A percentile compares a stretch with the other conserved stretches of the same genome.
Conservation (phyloP, 2,888 invertebrate genomes). For the Drosophila subquinaria region DNA sequence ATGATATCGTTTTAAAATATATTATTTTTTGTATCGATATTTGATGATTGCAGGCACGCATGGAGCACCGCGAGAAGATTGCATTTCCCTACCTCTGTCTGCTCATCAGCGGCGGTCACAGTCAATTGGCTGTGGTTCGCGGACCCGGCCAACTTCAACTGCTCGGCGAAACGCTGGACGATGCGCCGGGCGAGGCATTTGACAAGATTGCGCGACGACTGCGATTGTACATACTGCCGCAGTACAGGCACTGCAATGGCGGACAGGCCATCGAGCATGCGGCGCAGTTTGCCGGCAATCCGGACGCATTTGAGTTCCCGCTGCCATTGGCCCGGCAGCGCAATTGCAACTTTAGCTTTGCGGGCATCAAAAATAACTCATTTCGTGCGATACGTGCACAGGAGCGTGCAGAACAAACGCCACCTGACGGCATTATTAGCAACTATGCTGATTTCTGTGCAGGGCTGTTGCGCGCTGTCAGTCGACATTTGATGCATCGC, state of each 20-base stretch:
- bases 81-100: constrained; percentile 95
- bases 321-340: constrained; percentile 88
- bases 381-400: constrained; percentile 87
- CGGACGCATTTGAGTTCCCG: constrained; percentile 89
- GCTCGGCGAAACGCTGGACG: constrained; percentile 92
- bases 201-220: constrained; percentile 96
- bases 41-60: constrained; percentile 89
- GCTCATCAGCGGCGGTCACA: constrained; percentile 97
- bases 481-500: constrained; percentile 92
- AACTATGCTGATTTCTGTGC: constrained; percentile 94
- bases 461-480: constrained; percentile 90
- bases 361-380: constrained; percentile 91
- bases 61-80: constrained; percentile 87
- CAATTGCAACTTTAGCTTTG: constrained; percentile 96
- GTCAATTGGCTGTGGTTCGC: constrained; percentile 91
- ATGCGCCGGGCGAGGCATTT: constrained; percentile 96
- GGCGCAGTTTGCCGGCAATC: constrained; percentile 89
- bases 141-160: constrained; percentile 91
- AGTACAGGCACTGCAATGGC: constrained; percentile 90
- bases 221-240: constrained; percentile 91
- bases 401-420: constrained; percentile 87
- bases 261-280: constrained; percentile 94
- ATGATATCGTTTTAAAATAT: too few species aligned
- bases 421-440: constrained; percentile 90
- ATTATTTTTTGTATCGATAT: neutral